Percentiles rank a stretch among this genome's conserved stretches.
Conservation (phyloP, 2,113 vertebrate genomes). For the Salminus brasiliensis region DNA sequence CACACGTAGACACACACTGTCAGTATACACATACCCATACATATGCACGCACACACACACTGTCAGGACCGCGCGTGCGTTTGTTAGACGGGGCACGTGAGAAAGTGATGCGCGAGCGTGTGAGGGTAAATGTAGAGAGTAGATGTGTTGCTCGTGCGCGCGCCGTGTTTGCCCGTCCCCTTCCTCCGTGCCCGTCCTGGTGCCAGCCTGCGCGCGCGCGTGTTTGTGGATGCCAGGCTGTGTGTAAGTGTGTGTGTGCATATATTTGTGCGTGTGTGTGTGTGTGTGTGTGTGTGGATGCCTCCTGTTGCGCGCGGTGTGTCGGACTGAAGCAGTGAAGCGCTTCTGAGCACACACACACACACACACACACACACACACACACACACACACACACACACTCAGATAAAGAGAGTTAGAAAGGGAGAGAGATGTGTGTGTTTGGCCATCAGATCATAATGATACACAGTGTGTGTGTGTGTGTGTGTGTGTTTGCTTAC, state of each 20-base stretch:
- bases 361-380: too few relatives aligned
- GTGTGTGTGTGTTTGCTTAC: background rate
- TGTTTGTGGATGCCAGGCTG: background rate
- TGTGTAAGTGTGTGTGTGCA: too few relatives aligned
- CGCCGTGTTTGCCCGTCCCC: background rate
- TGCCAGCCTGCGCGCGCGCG: background rate
- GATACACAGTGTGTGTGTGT: background rate
- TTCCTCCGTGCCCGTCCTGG: background rate
- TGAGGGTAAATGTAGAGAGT: background rate
- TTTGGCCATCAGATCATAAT: background rate
- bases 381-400: too few relatives aligned
- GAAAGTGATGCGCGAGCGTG: background rate
- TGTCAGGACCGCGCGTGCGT: constrained; percentile 23
- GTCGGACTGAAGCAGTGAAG: constrained; percentile 7
- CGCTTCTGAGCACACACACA: background rate
- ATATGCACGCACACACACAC: constrained; percentile 1
- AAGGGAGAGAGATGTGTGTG: too few relatives aligned
- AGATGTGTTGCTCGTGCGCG: background rate
- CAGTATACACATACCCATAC: constrained; percentile 16
- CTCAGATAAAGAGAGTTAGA: too few relatives aligned
- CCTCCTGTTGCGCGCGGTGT: constrained; percentile 36
- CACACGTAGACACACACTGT: too few relatives aligned
- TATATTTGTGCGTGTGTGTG: background rate
- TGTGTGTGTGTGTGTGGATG: background rate
- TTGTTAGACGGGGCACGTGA: background rate